These are phyloP conservation scores for Daphoenositta chrysoptera DNA, from an alignment of 2,113 vertebrate species.

Conservation along the genomic window DNA sequence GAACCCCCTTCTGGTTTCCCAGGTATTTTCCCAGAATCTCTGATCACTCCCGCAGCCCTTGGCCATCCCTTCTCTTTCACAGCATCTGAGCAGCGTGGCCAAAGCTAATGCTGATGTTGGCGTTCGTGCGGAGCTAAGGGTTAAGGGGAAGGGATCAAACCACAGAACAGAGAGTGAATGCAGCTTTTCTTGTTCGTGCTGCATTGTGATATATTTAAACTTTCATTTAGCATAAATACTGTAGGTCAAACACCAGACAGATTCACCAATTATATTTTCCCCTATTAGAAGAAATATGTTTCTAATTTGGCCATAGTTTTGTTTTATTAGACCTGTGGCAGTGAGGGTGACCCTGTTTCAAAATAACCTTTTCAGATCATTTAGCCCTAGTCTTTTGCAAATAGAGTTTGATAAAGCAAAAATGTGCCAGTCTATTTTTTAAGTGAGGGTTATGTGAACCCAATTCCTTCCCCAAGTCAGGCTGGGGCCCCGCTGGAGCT, in stretches of 20 bases:
- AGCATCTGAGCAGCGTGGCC: neutral
- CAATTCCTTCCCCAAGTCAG: neutral
- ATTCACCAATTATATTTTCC: conserved; percentile 70
- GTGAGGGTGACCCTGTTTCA: conserved; percentile 40
- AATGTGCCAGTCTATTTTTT: conserved; percentile 35
- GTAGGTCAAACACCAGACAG: conserved; percentile 71
- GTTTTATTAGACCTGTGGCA: conserved; percentile 74
- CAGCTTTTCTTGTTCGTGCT: conserved; percentile 32
- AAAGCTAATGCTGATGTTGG: conserved; percentile 38
- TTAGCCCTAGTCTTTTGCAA: conserved; percentile 13
- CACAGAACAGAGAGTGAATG: neutral
- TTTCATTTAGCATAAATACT: conserved; percentile 66
- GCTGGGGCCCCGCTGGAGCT: conserved; percentile 17
- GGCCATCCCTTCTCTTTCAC: neutral
- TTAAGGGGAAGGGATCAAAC: neutral
- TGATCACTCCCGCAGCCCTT: neutral
- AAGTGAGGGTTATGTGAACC: conserved; percentile 40
- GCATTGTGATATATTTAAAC: conserved; percentile 66
- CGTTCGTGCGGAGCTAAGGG: neutral
- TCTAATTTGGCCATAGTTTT: conserved; percentile 73
- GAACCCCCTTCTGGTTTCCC: neutral
- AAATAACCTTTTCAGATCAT: conserved; percentile 55
- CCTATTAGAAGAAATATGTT: conserved; percentile 71
- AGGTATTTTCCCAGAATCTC: neutral
- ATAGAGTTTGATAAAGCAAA: conserved; percentile 26